Base-by-base conservation (phyloP, 2,888 invertebrate species). In the Spodoptera littoralis region DNA sequence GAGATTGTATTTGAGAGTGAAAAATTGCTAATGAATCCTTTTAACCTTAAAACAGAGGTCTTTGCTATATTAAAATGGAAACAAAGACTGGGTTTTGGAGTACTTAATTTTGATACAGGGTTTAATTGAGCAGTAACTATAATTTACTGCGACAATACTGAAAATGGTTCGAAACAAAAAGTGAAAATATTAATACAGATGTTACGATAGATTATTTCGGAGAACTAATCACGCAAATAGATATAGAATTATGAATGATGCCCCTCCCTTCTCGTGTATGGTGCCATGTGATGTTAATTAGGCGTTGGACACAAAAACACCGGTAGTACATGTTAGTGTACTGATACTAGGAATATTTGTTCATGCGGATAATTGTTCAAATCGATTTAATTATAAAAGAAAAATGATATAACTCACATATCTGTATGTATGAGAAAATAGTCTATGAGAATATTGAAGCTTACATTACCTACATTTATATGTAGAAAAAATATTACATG, bases 261-360 rank as follows among this genome's bases (percentile, higher is more conserved):
- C 12, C 85, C 73, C 85, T 81, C 87, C 88, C 85, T 68, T 80
- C 76, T 82, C 82, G 70, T 87, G 88, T 88, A 83, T 83, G 85
- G 85, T 82, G 81, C 82, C 92, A 93, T 89, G 88, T 92, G 92
- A 82, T 73, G 80, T 87, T 93, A 90, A 93, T 93, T 92, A 92
- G 86, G 76, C 70, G 68, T 65, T 70, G 61, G 71, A 64, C 72
- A 84, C 76, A 87, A 88, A 84, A 88, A 85, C 84, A 82, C 74
- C 77, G 73, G 74, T 70, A 72, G 64, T 54, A 56, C n/a, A 43
- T 70, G 46, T 46, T 58, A 18, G 50, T 76, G 72, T 60, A 80
- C 84, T 42, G 3, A 76, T 52, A 83, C 77, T 80, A 42, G 47
- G 61, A 73, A 61, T 61, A 50, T 27, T 45, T 5, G 11, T 47